These are phyloP conservation scores for Eupithecia insigniata DNA, from an alignment of 2,888 invertebrate species.

Conservation along the genomic window DNA sequence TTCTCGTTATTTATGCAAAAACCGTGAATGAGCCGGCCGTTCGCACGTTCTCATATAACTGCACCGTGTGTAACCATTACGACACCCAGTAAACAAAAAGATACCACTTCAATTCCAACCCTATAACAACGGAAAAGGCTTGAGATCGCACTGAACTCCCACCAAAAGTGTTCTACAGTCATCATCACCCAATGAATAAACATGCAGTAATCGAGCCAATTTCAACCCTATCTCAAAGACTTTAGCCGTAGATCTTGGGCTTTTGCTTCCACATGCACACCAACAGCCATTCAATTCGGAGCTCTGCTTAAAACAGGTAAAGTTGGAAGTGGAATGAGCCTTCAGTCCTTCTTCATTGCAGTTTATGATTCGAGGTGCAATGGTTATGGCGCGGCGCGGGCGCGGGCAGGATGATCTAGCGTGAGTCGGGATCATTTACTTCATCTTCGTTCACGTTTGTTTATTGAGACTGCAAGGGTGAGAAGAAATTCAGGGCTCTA, in stretches of 20 bases:
- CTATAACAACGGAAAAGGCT: slow-evolving; percentile 23
- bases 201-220: slow-evolving; percentile 18
- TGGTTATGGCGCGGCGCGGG: slow-evolving; percentile 9
- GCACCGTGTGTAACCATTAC: slow-evolving; percentile 48
- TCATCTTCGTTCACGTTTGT: neutral
- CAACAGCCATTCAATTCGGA: slow-evolving; percentile 19
- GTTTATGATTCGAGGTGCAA: slow-evolving; percentile 28
- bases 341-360: neutral
- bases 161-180: slow-evolving; percentile 11
- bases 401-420: slow-evolving; percentile 19
- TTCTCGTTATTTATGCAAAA: slow-evolving; percentile 47
- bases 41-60: slow-evolving; percentile 48
- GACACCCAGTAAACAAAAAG: slow-evolving; percentile 33
- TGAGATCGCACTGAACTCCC: slow-evolving; percentile 1
- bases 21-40: slow-evolving; percentile 45
- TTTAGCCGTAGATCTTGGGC: neutral
- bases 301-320: slow-evolving; percentile 22
- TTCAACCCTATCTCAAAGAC: slow-evolving; percentile 21
- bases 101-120: slow-evolving; percentile 23
- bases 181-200: slow-evolving; percentile 33
- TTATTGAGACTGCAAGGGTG: neutral
- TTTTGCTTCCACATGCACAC: neutral
- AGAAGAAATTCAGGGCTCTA: neutral
- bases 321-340: slow-evolving; percentile 13
- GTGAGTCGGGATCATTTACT: slow-evolving; percentile 14